Evolutionary conservation across 2,113 vertebrate genomes (phyloP), one percentile per base, ranked within the genome.

Genomic region (Camelus dromedarius): DNA sequence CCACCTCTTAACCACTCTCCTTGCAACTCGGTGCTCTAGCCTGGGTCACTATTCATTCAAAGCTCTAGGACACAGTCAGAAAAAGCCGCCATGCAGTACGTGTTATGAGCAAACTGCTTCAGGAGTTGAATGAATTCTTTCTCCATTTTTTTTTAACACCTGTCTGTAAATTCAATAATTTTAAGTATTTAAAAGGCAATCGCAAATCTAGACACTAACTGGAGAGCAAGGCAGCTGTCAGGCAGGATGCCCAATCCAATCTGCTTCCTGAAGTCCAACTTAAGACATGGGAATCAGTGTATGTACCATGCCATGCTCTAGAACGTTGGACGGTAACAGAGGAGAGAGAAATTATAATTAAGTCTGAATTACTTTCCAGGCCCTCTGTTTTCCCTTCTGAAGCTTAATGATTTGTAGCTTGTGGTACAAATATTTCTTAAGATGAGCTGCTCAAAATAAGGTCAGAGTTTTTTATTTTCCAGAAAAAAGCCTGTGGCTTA

Each of bases 161-260:
- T 64, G 58, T 89, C 73, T 70, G 24, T 70, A 54, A 88, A 56
- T 91, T 91, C 38, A 77, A 93, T 73, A 94, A 93, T n/a, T 24
- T 28, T 62, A 75, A 89, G 38, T 42, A 89, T 30, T 69, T n/a
- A 92, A 85, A 86, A 38, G 32, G 3, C 26, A 89, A 75, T 83
- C 83, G 85, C 38, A 95, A 85, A 76, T 88, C 64, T 32, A 58
- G 70, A 58, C 80, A 87, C 30, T 66, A 76, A 81, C 4, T 70
- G 28, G n/a, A 92, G 46, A 93, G 24, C 14, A 87, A 56, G 22
- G 22, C 18, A 89, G 73, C 67, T 95, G 19, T 72, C 30, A 83
- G 88, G 77, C 4, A 81, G 60, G 64, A 94, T 24, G 38, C 8
- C 77, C 28, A 6, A 60, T 4, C 35, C 73, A 30, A 69, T 12